Base-by-base conservation (phyloP, 2,888 invertebrate genomes). In the Cheilosia vulpina region DNA sequence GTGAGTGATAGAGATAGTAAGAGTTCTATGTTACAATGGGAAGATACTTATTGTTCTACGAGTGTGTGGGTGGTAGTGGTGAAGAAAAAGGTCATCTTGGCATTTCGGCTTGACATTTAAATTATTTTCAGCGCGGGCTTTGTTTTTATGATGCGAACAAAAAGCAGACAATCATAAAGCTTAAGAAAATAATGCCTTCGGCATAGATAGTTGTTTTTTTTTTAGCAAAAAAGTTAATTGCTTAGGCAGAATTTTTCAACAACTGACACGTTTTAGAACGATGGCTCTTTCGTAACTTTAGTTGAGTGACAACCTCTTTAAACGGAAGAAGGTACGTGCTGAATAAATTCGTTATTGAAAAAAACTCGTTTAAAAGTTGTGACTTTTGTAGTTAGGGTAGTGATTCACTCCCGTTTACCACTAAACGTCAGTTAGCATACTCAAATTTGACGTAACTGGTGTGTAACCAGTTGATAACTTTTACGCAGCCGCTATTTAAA, bases 1-100 rank as follows among this genome's bases (percentile, higher is more conserved):
- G 88, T 95, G 88, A 90, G 90, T 89, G 31, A 41, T 55, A 13
- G n/a, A 7, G 6, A 62, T 15, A 55, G 15, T 27, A 19, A 17
- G 58, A 21, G 41, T 72, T n/a, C 13, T 27, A 4, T 7, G 34
- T n/a, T 13, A 17, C 57, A 34, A 31, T 53, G 76, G 57, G 53
- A 34, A 27, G 19, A 31, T 17, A 17, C 1, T 1, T 24, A 34
- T 55, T 24, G 53, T 62, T 47, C 21, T 34, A 3, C 17, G 31
- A 9, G 24, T 34, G 57, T 53, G 55, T 31, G 62, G 72, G 62
- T 53, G 52, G 21, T 9, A 27, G 17, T 9, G 41, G 13, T 13
- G 17, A 31, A 43, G n/a, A 53, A 55, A 66, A 75, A 78, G 69
- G 62, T 69, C 52, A 65, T 43, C 41, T 15, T 31, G 65, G n/a